phyloP scores from a whole-genome alignment of 2,113 vertebrate species.

The Sphaerodactylus townsendi region DNA sequence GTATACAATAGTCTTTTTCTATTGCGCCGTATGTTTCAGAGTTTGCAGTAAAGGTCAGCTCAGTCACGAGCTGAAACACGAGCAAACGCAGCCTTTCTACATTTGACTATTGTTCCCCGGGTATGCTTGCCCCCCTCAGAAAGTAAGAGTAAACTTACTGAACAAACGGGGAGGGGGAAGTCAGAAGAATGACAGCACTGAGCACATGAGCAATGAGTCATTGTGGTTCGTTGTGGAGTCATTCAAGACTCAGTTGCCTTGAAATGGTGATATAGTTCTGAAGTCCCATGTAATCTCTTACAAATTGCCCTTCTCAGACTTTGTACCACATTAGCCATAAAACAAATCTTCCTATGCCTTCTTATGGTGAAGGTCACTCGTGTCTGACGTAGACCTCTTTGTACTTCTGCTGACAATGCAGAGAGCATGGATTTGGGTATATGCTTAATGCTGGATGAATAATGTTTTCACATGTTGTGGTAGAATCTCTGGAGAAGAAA shows the following conservation, averaged over 20 bases:
- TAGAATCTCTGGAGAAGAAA: too few species aligned
- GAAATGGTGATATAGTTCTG: not conserved
- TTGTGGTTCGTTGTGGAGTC: too few species aligned
- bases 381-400: fast-evolving
- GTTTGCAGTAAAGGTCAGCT: too few species aligned
- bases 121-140: not conserved
- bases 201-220: not conserved
- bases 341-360: not conserved
- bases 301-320: constrained; percentile 11
- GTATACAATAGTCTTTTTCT: too few species aligned
- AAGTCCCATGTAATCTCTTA: not conserved
- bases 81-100: not conserved
- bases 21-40: too few species aligned
- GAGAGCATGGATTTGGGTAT: not conserved
- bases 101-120: not conserved
- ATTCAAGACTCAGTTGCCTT: not conserved
- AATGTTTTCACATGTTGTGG: not conserved
- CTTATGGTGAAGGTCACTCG: constrained; percentile 3
- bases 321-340: not conserved
- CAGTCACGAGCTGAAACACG: not conserved
- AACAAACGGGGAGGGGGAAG: not conserved
- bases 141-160: not conserved
- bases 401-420: not conserved
- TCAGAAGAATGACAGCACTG: not conserved
- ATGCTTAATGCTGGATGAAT: not conserved